Base-by-base conservation (phyloP, 2,797 vertebrate genomes). In the Diglossa cyanea region DNA sequence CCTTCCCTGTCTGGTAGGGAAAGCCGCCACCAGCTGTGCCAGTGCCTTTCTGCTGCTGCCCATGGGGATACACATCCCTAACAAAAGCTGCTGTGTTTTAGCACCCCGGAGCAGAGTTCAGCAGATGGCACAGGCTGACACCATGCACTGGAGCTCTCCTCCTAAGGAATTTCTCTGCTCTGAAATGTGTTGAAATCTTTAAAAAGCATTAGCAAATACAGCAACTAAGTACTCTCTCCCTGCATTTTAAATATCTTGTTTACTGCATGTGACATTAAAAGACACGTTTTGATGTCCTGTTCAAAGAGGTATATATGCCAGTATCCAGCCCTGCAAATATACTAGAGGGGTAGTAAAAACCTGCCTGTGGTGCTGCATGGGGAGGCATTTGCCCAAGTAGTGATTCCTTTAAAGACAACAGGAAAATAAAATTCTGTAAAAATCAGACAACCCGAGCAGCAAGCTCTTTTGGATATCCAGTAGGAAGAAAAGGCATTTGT, bases 81-180 rank as follows among this genome's bases (percentile, higher is more conserved):
- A 94, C 76, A 92, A 79, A 89, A 79, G 44, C 42, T 48, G 12
- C 80, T 68, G 68, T 94, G 90, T 94, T 78, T 89, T 16, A 65
- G 62, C 75, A 54, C 11, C 61, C 20, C 53, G 26, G 58, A 89
- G 47, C 39, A 66, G 17, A 86, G 45, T 25, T 90, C 42, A 88
- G 70, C 80, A 71, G 47, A 70, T 58, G 73, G 67, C 39, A 80
- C 37, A 55, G 81, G 37, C 58, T 86, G 85, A 58, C 50, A 77
- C 57, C 31, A 48, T 0, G 0, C 6, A 1, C 54, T 45, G 48
- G 9, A 65, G 20, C 51, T 60, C 79, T 78, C n/a, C 42, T 84
- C 57, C 17, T 20, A n/a, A 82, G 74, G 50, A 79, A 60, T 80
- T 84, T 50, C 25, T 94, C 37, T 58, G 25, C 2, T 1, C 45